These are phyloP conservation scores for Morinoia aosen DNA, from an alignment of 2,888 invertebrate genomes.

Conservation along the genomic window DNA sequence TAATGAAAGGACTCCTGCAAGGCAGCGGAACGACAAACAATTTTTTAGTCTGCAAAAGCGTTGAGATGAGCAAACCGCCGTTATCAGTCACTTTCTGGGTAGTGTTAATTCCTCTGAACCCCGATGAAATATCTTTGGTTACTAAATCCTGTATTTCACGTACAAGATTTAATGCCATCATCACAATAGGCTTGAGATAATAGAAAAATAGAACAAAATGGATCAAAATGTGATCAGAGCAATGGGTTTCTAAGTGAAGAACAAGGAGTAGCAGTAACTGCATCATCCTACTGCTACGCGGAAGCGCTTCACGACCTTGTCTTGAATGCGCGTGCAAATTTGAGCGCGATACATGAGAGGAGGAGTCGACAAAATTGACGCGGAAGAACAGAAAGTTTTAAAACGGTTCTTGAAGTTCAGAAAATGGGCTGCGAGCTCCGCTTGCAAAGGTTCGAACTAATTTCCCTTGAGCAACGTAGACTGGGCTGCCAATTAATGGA, in stretches of 20 bases:
- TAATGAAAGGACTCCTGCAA: no score
- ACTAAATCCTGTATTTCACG: neutral
- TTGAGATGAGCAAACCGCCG: no score
- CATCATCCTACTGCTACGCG: neutral
- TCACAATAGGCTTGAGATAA: neutral
- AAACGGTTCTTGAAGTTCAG: neutral
- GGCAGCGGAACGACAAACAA: no score
- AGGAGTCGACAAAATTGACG: neutral
- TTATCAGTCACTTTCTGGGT: no score
- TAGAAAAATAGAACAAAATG: neutral
- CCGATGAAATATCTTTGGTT: no score
- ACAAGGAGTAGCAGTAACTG: neutral
- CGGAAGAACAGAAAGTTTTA: neutral
- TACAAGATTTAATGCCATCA: neutral
- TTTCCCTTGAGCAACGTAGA: conserved; percentile 10
- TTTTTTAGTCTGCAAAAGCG: no score
- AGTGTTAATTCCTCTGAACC: no score
- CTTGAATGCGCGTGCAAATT: neutral
- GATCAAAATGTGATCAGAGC: neutral
- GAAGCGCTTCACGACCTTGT: neutral
- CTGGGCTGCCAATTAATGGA: neutral
- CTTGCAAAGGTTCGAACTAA: neutral
- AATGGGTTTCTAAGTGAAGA: neutral
- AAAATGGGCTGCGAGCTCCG: neutral
- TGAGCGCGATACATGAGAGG: neutral